phyloP scores from a whole-genome alignment of 2,888 invertebrate species.

The Dichetophora obliterata region DNA sequence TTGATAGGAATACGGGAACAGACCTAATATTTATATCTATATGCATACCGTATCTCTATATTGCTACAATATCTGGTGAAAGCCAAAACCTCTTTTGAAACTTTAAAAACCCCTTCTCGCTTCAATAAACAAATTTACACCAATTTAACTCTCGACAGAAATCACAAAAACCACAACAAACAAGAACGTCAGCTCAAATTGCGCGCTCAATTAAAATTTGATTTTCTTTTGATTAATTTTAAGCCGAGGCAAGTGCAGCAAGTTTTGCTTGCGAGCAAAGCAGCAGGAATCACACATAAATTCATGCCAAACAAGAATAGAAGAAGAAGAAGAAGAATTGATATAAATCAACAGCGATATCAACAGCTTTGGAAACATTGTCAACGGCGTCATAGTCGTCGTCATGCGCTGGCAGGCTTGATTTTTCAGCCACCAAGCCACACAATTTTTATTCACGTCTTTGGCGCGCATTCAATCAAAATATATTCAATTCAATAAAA shows the following conservation, averaged over 20 bases:
- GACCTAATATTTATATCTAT: too few relatives aligned
- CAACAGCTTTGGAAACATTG: conserved; percentile 4
- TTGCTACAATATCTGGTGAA: too few relatives aligned
- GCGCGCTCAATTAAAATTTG: conserved; percentile 32
- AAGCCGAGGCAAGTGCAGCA: conserved; percentile 22
- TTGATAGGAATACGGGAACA: too few relatives aligned
- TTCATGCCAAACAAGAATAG: neutral
- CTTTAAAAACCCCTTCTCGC: neutral
- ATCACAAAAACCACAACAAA: neutral
- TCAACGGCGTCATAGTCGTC: conserved; percentile 5
- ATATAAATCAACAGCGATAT: conserved; percentile 23
- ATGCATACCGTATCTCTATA: too few relatives aligned
- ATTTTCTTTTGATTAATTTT: conserved; percentile 30
- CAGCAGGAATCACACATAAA: neutral
- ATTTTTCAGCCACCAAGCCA: too few relatives aligned
- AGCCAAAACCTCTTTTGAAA: too few relatives aligned
- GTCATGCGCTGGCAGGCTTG: too few relatives aligned
- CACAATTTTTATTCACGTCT: too few relatives aligned
- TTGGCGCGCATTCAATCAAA: too few relatives aligned
- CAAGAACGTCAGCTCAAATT: conserved; percentile 6
- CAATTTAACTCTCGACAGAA: neutral
- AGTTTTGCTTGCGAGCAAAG: neutral
- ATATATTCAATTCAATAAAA: too few relatives aligned
- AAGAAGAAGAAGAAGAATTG: neutral
- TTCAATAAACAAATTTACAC: neutral